Percentiles rank a stretch among this genome's conserved stretches.
These are phyloP conservation scores for Sialis lutaria DNA, from an alignment of 2,888 invertebrate species.

Conservation along the genomic window DNA sequence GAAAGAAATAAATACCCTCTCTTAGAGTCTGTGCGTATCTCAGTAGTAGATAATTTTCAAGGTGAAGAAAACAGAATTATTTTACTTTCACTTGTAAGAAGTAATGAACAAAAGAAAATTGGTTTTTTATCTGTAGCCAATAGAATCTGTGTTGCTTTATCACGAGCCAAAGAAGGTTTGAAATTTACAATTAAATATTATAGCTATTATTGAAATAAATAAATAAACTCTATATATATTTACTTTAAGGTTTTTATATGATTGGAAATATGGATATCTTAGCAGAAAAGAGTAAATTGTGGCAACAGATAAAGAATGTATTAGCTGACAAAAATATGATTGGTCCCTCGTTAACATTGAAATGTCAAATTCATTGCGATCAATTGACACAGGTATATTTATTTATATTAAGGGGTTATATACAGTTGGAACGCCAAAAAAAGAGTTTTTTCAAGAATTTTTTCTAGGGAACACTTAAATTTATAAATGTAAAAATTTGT, in stretches of 20 bases:
- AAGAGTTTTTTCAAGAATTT: no score
- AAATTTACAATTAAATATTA: neutral
- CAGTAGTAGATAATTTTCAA: constrained; percentile 64
- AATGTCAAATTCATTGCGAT: constrained; percentile 32
- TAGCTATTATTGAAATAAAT: no score
- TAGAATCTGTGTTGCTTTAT: constrained; percentile 61
- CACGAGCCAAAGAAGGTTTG: constrained; percentile 43
- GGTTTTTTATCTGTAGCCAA: constrained; percentile 54
- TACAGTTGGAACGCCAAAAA: no score
- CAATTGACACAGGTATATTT: constrained; percentile 26
- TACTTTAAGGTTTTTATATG: constrained; percentile 41
- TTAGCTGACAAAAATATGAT: constrained; percentile 32
- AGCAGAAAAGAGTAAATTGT: constrained; percentile 31
- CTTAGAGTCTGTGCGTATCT: constrained; percentile 35
- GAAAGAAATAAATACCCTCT: no score
- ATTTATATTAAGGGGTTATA: no score
- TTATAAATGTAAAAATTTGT: no score
- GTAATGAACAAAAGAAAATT: constrained; percentile 44
- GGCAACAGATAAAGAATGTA: constrained; percentile 34
- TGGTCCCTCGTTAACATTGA: constrained; percentile 29
- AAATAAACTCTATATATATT: no score
- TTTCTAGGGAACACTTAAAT: no score
- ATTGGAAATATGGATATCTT: constrained; percentile 52
- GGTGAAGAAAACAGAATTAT: constrained; percentile 68
- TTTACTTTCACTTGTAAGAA: constrained; percentile 61